Conservation (phyloP, 2,888 invertebrate genomes). For the Ctena decussata region DNA sequence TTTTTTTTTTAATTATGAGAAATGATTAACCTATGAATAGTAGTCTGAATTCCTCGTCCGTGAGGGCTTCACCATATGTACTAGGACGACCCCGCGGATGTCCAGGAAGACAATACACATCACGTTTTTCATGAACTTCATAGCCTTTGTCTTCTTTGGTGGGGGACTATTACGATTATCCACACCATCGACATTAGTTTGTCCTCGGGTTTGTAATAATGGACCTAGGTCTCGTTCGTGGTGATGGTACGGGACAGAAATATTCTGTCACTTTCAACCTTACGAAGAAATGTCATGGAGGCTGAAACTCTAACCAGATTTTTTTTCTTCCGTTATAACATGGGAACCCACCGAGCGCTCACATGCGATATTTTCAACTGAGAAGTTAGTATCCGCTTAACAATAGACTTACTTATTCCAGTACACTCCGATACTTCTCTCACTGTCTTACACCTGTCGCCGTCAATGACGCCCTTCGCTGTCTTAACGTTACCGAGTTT, state of each 20-base stretch:
- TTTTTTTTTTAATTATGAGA: not conserved
- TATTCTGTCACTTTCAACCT: conserved; percentile 10
- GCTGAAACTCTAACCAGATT: conserved; percentile 3
- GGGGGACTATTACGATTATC: conserved; percentile 10
- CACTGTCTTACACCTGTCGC: conserved; percentile 9
- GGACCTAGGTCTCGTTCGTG: not conserved
- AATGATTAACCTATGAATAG: not conserved
- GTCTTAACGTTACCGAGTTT: not conserved
- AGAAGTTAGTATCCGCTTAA: not conserved
- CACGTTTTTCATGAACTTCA: not conserved
- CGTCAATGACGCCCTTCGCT: conserved; percentile 9
- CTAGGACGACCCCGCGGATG: not conserved
- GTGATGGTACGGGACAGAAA: conserved; percentile 19
- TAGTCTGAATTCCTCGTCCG: not conserved
- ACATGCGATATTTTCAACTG: conserved; percentile 2
- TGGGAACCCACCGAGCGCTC: conserved; percentile 4
- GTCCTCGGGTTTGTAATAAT: conserved; percentile 7
- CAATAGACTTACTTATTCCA: not conserved
- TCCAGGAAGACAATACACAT: conserved; percentile 18
- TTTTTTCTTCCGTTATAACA: not conserved
- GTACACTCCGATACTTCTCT: conserved; percentile 8
- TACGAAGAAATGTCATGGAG: conserved; percentile 12
- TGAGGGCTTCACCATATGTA: not conserved
- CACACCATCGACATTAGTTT: conserved; percentile 2
- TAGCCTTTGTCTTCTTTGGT: conserved; percentile 10